Evolutionary conservation across 2,888 invertebrate species (phyloP).

Genomic region (Sepiola atlantica): DNA sequence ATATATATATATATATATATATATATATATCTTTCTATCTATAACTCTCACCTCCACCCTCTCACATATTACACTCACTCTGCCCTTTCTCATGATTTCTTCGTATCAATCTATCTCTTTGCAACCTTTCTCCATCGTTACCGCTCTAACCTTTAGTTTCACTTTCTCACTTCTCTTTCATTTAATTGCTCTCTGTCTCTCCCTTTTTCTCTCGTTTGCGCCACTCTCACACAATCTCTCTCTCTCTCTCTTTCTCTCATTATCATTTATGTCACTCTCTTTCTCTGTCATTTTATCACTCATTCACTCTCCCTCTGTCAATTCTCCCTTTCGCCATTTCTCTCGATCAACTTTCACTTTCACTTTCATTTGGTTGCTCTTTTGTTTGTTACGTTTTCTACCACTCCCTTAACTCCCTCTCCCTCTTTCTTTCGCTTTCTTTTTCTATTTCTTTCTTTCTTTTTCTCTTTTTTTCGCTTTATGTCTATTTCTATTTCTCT

Average conservation of each 20-base stretch:
- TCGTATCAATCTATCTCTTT: too few relatives aligned
- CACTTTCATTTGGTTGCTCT: slow-evolving; percentile 35
- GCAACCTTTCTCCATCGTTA: background rate
- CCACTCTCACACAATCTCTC: background rate
- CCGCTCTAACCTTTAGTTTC: background rate
- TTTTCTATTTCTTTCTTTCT: background rate
- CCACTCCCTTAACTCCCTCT: background rate
- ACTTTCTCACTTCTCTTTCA: background rate
- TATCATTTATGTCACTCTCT: background rate
- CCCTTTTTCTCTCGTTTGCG: background rate
- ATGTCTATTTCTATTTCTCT: too few relatives aligned
- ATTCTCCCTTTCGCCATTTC: background rate
- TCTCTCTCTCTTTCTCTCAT: background rate
- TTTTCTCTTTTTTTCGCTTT: too few relatives aligned
- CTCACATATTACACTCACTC: background rate
- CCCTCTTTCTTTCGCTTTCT: background rate
- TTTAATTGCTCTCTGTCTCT: background rate
- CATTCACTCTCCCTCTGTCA: background rate
- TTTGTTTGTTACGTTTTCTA: background rate
- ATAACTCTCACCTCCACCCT: background rate
- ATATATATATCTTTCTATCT: too few relatives aligned
- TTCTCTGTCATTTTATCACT: background rate
- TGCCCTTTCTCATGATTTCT: too few relatives aligned
- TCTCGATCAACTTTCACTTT: background rate
- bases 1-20: too few relatives aligned